These are phyloP conservation scores for Trididemnum clinides DNA, from an alignment of 23 tunicate genomes.

Conservation along the genomic window DNA sequence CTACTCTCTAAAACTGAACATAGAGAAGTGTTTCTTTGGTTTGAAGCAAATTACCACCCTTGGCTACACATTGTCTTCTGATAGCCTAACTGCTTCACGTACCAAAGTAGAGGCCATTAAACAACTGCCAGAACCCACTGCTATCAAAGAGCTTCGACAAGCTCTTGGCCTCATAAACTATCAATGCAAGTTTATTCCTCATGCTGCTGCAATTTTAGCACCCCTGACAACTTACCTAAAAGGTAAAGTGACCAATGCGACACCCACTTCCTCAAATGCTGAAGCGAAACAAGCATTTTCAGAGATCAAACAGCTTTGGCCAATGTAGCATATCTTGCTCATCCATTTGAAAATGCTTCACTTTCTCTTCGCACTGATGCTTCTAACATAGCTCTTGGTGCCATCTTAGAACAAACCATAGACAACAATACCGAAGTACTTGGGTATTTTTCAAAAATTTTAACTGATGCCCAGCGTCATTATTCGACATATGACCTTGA, in stretches of 20 bases:
- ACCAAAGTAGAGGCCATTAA: constrained; percentile 26
- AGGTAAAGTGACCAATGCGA: constrained; percentile 1
- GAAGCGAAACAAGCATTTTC: constrained; percentile 22
- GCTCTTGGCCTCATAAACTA: constrained; percentile 23
- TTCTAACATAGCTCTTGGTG: constrained; percentile 25
- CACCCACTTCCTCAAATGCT: background rate
- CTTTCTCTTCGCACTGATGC: constrained; percentile 27
- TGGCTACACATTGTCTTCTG: constrained; percentile 14
- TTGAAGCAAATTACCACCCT: background rate
- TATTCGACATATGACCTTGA: constrained; percentile 44
- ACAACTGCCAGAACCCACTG: constrained; percentile 24
- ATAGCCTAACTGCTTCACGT: constrained; percentile 25
- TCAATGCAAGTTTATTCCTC: background rate
- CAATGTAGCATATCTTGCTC: background rate
- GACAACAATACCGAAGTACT: constrained; percentile 12
- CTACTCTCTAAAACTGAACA: constrained; percentile 5
- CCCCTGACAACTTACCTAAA: background rate
- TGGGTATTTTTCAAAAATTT: constrained; percentile 28
- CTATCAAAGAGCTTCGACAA: constrained; percentile 8
- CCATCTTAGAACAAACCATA: constrained; percentile 27
- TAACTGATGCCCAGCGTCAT: constrained; percentile 1
- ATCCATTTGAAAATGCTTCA: constrained; percentile 2
- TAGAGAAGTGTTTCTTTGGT: constrained; percentile 32
- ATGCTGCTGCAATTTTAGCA: constrained; percentile 23
- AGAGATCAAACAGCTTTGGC: constrained; percentile 15